Base-by-base conservation (phyloP, 2,113 vertebrate genomes). In the Sylvietta virens region DNA sequence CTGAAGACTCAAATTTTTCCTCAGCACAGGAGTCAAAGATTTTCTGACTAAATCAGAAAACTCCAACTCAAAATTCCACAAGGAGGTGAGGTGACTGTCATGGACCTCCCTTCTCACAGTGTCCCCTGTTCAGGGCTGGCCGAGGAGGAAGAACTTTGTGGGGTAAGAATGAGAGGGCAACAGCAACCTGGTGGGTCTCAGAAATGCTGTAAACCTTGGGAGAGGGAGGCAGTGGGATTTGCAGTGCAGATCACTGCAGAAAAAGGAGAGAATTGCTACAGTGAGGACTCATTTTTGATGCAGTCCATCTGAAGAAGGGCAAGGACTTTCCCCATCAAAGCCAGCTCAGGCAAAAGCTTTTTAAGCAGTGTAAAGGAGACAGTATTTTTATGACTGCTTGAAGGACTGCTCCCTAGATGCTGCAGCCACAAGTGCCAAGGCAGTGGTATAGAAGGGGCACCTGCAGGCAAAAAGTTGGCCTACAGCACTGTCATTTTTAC, bases 111-210 rank as follows among this genome's bases (percentile, higher is more conserved):
- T 64, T 51, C 27, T 86, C 27, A 78, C 8, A 12, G 28, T 48
- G 17, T 1, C 7, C 13, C 19, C 21, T 50, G 4, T 13, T 54
- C 5, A 2, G 40, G 47, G 13, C 33, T 67, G 39, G 37, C 0
- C 0, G 2, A 61, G 14, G 4, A 20, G 7, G 7, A 48, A 76
- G 28, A 19, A 10, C 8, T 20, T 5, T 0, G 0, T 1, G 2
- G 24, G 33, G 5, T n/a, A 62, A 71, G 26, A 71, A 56, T 0
- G 1, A 47, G 40, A 33, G 40, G 7, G 21, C 31, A 94, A 39
- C 2, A 61, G 23, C 69, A 86, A 60, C 8, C 1, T 3, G 54
- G 5, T 16, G 30, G 8, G 27, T 57, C 12, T 42, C 64, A 85
- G 66, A 79, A 66, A 35, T 48, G 15, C 40, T 92, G 48, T 35